phyloP scores from a whole-genome alignment of 2,888 invertebrate genomes.

The Clusia tigrina region DNA sequence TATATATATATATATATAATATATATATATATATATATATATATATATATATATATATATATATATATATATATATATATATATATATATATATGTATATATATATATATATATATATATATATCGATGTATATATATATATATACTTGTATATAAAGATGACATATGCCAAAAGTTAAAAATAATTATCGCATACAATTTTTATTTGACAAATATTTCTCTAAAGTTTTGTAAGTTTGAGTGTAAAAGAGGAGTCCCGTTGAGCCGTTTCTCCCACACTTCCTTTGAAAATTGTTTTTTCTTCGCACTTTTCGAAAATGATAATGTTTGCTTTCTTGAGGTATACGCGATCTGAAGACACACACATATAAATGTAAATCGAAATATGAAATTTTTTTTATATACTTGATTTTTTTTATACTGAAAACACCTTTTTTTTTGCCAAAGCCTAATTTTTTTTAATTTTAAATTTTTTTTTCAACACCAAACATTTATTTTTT shows the following conservation, averaged over 20 bases:
- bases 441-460: conserved; percentile 8
- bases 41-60: too few relatives aligned
- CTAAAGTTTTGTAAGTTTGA: not conserved
- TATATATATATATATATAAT: too few relatives aligned
- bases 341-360: conserved; percentile 69
- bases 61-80: too few relatives aligned
- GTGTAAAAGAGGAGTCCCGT: too few relatives aligned
- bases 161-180: not conserved
- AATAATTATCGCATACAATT: not conserved
- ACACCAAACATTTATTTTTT: conserved; percentile 46
- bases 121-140: too few relatives aligned
- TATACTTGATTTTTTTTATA: conserved; percentile 30
- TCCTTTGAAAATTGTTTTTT: conserved; percentile 34
- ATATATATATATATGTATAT: too few relatives aligned
- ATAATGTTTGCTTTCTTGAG: conserved; percentile 59
- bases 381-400: conserved; percentile 36
- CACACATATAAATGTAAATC: conserved; percentile 61
- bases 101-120: too few relatives aligned
- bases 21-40: too few relatives aligned
- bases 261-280: not conserved
- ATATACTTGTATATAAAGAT: too few relatives aligned
- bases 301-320: conserved; percentile 36
- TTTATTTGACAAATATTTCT: not conserved
- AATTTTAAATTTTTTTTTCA: conserved; percentile 35
- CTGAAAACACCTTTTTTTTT: conserved; percentile 44